Percentiles rank a stretch among this genome's conserved stretches.
These are phyloP conservation scores for Galaxea fascicularis DNA, from an alignment of 92 coral and sea anemone species.

Conservation along the genomic window DNA sequence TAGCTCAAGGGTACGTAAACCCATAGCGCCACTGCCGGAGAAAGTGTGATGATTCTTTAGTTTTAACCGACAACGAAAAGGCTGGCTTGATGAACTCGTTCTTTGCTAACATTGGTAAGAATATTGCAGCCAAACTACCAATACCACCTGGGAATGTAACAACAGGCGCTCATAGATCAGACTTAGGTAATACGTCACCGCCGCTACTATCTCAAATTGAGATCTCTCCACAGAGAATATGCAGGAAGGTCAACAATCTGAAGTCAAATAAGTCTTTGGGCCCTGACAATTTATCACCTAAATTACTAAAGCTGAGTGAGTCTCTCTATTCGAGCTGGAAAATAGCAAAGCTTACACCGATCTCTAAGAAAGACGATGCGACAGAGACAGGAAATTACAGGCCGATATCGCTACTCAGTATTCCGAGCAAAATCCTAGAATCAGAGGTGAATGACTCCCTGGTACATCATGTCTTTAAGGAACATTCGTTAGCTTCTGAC, in stretches of 20 bases:
- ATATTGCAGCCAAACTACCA: conserved; percentile 8
- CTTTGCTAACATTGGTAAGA: conserved; percentile 12
- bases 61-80: conserved; percentile 5
- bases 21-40: too few relatives aligned
- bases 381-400: conserved; percentile 50
- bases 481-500: conserved; percentile 25
- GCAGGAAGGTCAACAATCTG: conserved; percentile 17
- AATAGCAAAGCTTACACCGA: conserved; percentile 29
- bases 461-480: conserved; percentile 36
- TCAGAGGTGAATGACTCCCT: conserved; percentile 19
- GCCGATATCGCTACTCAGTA: conserved; percentile 40
- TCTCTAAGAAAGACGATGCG: conserved; percentile 54
- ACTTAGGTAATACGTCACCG: background rate
- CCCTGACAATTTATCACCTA: conserved; percentile 39
- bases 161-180: background rate
- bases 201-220: background rate
- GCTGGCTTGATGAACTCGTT: conserved; percentile 10
- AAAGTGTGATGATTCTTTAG: too few relatives aligned
- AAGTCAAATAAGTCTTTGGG: conserved; percentile 29
- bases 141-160: background rate
- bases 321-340: conserved; percentile 39
- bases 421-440: conserved; percentile 61
- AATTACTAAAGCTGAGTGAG: conserved; percentile 28
- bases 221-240: conserved; percentile 5
- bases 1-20: background rate